Evolutionary conservation across 1,140 invertebrate genomes (phyloP).

Genomic region (Eriocheir sinensis): DNA sequence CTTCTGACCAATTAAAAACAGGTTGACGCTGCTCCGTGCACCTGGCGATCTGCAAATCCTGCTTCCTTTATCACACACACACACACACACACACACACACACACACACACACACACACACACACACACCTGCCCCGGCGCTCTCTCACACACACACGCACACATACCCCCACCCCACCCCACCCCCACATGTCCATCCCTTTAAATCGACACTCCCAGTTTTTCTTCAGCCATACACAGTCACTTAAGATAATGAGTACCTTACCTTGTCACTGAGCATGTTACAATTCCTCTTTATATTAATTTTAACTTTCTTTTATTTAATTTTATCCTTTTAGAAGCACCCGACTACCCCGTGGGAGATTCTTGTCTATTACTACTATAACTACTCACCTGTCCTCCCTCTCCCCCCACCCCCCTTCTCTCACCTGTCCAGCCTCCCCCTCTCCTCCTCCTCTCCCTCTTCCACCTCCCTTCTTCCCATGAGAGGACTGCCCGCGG

Average conservation of each 20-base stretch:
- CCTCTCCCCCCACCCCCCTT: not conserved
- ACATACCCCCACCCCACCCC: not conserved
- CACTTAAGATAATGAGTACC: too few species aligned
- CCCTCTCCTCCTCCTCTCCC: not conserved
- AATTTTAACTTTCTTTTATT: not conserved
- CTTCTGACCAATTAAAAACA: too few species aligned
- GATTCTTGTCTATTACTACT: too few species aligned
- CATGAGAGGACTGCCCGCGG: slow-evolving; percentile 1
- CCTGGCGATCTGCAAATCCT: too few species aligned
- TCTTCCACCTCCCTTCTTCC: not conserved
- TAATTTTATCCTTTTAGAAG: too few species aligned
- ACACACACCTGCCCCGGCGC: not conserved
- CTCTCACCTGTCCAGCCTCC: not conserved
- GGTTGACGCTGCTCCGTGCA: too few species aligned
- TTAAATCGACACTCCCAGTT: too few species aligned
- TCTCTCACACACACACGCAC: not conserved
- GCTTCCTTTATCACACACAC: too few species aligned
- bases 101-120: not conserved
- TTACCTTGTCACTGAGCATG: too few species aligned
- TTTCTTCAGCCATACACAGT: too few species aligned
- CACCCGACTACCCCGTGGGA: too few species aligned
- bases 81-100: not conserved
- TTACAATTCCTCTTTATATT: not conserved
- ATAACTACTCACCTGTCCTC: not conserved
- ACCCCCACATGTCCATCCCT: too few species aligned